phyloP scores from a whole-genome alignment of 2,888 invertebrate genomes.

The Drosophila gaucha region DNA sequence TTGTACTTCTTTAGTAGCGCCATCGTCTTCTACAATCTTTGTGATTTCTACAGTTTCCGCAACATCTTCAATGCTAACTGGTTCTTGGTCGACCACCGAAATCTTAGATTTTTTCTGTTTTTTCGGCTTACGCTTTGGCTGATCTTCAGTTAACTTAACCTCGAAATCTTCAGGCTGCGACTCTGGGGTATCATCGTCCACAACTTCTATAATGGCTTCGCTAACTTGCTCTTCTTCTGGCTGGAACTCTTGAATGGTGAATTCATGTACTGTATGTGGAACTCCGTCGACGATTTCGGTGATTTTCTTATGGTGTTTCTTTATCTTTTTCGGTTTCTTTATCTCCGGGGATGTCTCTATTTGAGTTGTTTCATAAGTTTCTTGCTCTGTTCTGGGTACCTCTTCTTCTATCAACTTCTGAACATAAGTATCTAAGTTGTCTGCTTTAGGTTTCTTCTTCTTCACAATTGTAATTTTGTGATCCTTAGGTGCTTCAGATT shows the following conservation, averaged over 20 bases:
- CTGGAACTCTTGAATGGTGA: conserved; percentile 66
- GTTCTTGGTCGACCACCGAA: conserved; percentile 81
- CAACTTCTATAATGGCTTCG: conserved; percentile 7
- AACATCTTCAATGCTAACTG: conserved; percentile 54
- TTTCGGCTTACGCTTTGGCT: conserved; percentile 54
- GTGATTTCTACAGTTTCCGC: conserved; percentile 73
- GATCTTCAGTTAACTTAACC: conserved; percentile 57
- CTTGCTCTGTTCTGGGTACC: conserved; percentile 81
- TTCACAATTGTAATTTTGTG: conserved; percentile 70
- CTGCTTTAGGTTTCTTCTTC: conserved; percentile 76
- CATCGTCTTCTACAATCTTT: conserved; percentile 74
- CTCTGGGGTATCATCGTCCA: conserved; percentile 11
- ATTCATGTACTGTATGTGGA: conserved; percentile 74
- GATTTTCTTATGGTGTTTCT: conserved; percentile 83
- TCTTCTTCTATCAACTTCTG: conserved; percentile 81
- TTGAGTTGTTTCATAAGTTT: conserved; percentile 82
- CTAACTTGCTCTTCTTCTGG: conserved; percentile 56
- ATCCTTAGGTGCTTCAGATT: conserved; percentile 24
- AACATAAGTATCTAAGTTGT: conserved; percentile 78
- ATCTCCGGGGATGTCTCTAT: conserved; percentile 71
- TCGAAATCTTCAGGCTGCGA: conserved; percentile 51
- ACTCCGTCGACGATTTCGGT: conserved; percentile 73
- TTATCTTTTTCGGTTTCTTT: conserved; percentile 80
- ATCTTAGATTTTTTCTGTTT: conserved; percentile 84
- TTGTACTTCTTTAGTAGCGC: conserved; percentile 82